These are phyloP conservation scores for Nasonovia ribisnigri DNA, from an alignment of 2,888 invertebrate species.

Conservation along the genomic window DNA sequence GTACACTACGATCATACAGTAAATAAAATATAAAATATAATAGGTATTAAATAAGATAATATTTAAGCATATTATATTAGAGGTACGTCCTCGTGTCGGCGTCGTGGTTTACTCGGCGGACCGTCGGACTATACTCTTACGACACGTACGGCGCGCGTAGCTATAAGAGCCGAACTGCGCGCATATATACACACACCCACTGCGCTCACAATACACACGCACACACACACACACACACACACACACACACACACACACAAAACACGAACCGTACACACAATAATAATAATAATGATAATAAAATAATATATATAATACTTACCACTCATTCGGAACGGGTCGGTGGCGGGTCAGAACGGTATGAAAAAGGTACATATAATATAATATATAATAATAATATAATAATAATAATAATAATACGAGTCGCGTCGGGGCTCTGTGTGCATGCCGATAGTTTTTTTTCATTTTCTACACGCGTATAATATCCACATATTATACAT, in stretches of 20 bases:
- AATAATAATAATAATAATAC: constrained; percentile 3
- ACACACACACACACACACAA: not conserved
- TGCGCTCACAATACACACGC: not conserved
- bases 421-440: not conserved
- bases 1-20: too few species aligned
- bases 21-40: not conserved
- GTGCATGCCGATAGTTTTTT: constrained; percentile 1
- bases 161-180: constrained; percentile 41
- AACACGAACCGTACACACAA: not conserved
- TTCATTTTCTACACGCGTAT: not conserved
- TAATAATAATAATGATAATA: not conserved
- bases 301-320: constrained; percentile 13
- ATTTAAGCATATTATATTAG: not conserved
- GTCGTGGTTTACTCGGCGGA: constrained; percentile 36
- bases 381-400: constrained; percentile 18
- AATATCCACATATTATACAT: not conserved
- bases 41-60: not conserved
- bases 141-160: constrained; percentile 37
- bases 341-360: constrained; percentile 22
- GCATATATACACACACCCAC: constrained; percentile 1
- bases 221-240: not conserved
- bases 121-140: not conserved
- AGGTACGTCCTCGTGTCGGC: not conserved
- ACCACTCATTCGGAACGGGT: constrained; percentile 20
- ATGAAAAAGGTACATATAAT: constrained; percentile 21